phyloP scores from a whole-genome alignment of 2,113 vertebrate genomes.

The Paracanthobrama guichenoti region DNA sequence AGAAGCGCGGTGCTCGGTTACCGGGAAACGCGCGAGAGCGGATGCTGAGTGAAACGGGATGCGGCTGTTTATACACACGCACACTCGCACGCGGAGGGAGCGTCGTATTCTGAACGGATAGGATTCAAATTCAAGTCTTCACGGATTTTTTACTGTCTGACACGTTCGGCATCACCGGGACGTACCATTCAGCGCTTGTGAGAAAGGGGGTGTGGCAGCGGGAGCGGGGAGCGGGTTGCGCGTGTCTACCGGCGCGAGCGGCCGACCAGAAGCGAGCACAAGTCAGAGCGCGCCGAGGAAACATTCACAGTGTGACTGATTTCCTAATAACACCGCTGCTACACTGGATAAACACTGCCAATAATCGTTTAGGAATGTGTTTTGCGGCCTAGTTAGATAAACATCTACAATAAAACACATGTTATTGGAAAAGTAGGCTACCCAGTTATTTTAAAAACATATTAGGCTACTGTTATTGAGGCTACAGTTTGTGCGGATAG shows the following conservation, averaged over 20 bases:
- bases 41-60: constrained; percentile 30
- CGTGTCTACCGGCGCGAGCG: constrained; percentile 17
- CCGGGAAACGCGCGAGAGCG: constrained; percentile 28
- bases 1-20: constrained; percentile 34
- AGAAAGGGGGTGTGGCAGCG: constrained; percentile 42
- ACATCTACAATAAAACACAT: constrained; percentile 19
- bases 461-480: neutral
- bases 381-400: constrained; percentile 24
- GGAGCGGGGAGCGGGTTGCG: constrained; percentile 12
- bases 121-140: constrained; percentile 45
- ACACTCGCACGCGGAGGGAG: constrained; percentile 14
- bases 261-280: neutral
- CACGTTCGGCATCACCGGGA: constrained; percentile 47
- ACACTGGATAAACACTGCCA: constrained; percentile 25
- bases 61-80: constrained; percentile 28
- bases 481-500: neutral
- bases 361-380: constrained; percentile 2
- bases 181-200: constrained; percentile 36
- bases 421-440: constrained; percentile 16
- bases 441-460: neutral
- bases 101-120: constrained; percentile 33
- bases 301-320: constrained; percentile 35
- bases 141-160: constrained; percentile 23
- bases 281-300: neutral
- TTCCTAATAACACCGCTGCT: constrained; percentile 22